These are phyloP conservation scores for Sigmodon hispidus DNA, from an alignment of 2,113 vertebrate genomes.

Conservation along the genomic window DNA sequence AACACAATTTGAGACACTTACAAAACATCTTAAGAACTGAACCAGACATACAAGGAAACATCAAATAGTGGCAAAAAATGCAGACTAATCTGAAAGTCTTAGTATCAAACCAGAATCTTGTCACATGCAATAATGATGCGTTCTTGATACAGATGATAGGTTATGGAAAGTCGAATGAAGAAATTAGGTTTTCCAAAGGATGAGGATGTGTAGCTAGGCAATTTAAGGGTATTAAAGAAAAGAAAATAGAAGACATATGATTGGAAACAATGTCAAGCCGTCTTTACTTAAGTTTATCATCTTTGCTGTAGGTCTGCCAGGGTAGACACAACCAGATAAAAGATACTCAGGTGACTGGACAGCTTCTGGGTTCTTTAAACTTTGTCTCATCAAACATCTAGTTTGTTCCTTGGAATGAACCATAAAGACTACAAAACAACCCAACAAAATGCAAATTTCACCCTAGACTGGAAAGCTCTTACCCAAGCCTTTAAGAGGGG, in stretches of 20 bases:
- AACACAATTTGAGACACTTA: constrained; percentile 36
- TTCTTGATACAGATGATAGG: background rate
- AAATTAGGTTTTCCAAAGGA: background rate
- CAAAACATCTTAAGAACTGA: constrained; percentile 17
- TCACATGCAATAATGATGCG: background rate
- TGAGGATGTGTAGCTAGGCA: background rate
- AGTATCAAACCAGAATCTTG: background rate
- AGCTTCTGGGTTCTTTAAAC: constrained; percentile 36
- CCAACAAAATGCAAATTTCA: background rate
- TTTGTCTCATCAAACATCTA: background rate
- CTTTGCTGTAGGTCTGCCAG: background rate
- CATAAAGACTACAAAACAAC: background rate
- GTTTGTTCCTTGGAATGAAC: background rate
- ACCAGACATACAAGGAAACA: background rate
- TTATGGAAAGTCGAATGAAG: background rate
- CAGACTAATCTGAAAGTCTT: background rate
- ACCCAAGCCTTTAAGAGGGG: background rate
- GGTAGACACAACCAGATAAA: background rate
- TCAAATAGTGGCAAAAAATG: background rate
- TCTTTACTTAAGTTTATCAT: background rate
- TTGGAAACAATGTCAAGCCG: background rate
- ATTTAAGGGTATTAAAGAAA: background rate
- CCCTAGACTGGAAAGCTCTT: background rate
- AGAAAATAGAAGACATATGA: background rate
- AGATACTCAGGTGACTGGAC: background rate